Evolutionary conservation across 2,113 vertebrate species (phyloP), one percentile per base, ranked within the genome.

Genomic region (Tonatia bakeri): DNA sequence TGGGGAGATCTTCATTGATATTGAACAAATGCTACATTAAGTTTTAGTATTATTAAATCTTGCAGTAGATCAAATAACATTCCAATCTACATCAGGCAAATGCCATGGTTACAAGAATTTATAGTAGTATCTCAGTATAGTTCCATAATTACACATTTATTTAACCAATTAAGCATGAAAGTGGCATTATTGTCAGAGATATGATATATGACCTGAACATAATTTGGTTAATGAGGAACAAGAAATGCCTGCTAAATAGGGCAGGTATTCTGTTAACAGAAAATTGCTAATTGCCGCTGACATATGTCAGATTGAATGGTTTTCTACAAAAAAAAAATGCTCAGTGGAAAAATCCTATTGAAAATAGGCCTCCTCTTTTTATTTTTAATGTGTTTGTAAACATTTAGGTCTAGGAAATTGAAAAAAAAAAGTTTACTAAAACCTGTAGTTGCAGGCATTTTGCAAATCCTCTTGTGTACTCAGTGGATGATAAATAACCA

Each of bases 81-180:
- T 67, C 17, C 5, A 64, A 36, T 90, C 50, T 94, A 56, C 17
- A 22, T 67, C n/a, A 93, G 76, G 87, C 8, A 94, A 98, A 94
- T 84, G 20, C 70, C 40, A 1, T 75, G 88, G 43, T 90, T 87
- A 28, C 15, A 64, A 91, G 5, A 95, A 97, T 73, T 75, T 97
- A 67, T 50, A 93, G 40, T 70, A 97, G 52, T 96, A 87, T 92
- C 91, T 97, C 50, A 97, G 45, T 26, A 56, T 33, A 97, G 59
- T 92, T 94, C 76, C 67, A 96, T 97, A 98, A 98, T 98, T 96
- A 95, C 12, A 38, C 83, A 96, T 98, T 98, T 98, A 98, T 98
- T 98, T 97, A 98, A 98, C 82, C 95, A 98, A 98, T 98, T 98
- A 98, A 96, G 91, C 97, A 95, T 97, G 94, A 95, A 98, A 98